Evolutionary conservation across 2,888 invertebrate species (phyloP).

Genomic region (Lagria hirta): DNA sequence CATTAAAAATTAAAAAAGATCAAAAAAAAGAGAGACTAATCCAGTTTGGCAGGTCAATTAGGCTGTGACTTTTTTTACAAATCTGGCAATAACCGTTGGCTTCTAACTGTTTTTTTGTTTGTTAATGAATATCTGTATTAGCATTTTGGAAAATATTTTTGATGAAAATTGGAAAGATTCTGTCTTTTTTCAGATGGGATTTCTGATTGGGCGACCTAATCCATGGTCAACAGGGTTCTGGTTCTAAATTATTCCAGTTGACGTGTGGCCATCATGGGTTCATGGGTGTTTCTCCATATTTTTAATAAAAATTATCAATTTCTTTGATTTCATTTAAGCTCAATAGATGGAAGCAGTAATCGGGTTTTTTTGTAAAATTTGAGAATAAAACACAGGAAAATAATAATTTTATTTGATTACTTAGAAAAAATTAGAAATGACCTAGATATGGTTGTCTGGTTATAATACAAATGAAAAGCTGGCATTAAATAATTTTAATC

Average conservation of each 20-base stretch:
- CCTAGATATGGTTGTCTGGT: slow-evolving; percentile 14
- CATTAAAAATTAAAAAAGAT: slow-evolving; percentile 5
- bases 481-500: slow-evolving; percentile 28
- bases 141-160: too few relatives aligned
- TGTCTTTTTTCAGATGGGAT: too few relatives aligned
- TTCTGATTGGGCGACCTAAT: slow-evolving; percentile 26
- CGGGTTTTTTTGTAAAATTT: slow-evolving; percentile 5
- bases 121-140: too few relatives aligned
- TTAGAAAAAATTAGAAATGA: slow-evolving; percentile 11
- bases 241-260: slow-evolving; percentile 37
- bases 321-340: slow-evolving; percentile 18
- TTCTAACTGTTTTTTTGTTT: too few relatives aligned
- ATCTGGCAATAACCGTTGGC: too few relatives aligned
- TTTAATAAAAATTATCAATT: slow-evolving; percentile 17
- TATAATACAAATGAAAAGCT: slow-evolving; percentile 20
- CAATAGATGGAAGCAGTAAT: slow-evolving; percentile 34
- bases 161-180: too few relatives aligned
- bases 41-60: too few relatives aligned
- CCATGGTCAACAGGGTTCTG: slow-evolving; percentile 41
- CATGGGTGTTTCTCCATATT: slow-evolving; percentile 31
- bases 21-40: slow-evolving; percentile 5
- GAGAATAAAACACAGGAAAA: slow-evolving; percentile 5
- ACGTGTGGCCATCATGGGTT: slow-evolving; percentile 41
- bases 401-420: slow-evolving; percentile 12
- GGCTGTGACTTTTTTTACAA: too few relatives aligned